These are phyloP conservation scores for Sebastes glaucus DNA, from an alignment of 2,797 vertebrate species.

Conservation along the genomic window DNA sequence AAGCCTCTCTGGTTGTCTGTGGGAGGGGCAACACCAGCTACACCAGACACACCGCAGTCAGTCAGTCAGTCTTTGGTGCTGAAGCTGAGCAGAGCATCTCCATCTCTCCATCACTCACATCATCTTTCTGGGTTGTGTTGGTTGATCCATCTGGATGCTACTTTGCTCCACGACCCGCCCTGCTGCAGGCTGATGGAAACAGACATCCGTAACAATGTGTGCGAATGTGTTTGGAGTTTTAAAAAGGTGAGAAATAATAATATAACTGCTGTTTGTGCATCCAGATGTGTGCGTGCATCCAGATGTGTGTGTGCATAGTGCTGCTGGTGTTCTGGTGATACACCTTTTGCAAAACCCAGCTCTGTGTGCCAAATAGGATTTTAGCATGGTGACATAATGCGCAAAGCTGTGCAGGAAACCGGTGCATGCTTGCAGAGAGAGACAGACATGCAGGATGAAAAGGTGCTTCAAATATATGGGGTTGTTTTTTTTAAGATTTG, in stretches of 20 bases:
- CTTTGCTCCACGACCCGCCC: slow-evolving; percentile 8
- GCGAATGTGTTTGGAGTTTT: slow-evolving; percentile 86
- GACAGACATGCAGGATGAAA: too few species aligned
- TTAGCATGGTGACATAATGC: slow-evolving; percentile 66
- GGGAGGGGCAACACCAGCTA: slow-evolving; percentile 71
- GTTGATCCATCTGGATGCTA: slow-evolving; percentile 19
- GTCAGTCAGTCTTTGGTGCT: slow-evolving; percentile 33
- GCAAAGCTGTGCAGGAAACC: slow-evolving; percentile 44
- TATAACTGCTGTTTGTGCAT: slow-evolving; percentile 4
- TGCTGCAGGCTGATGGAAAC: slow-evolving; percentile 77
- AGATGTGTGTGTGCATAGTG: too few species aligned
- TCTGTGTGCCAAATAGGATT: background rate
- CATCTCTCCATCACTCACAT: background rate
- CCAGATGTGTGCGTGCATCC: background rate
- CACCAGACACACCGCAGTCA: slow-evolving; percentile 51
- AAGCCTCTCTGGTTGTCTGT: slow-evolving; percentile 20
- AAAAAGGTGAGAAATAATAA: slow-evolving; percentile 81
- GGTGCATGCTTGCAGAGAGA: background rate
- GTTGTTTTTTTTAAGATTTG: background rate
- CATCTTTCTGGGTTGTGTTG: background rate
- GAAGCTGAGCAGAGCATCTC: slow-evolving; percentile 51
- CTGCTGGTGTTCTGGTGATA: too few species aligned
- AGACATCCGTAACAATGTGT: slow-evolving; percentile 78
- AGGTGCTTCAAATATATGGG: too few species aligned
- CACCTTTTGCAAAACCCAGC: too few species aligned